Base-by-base conservation (phyloP, 2,113 vertebrate species). In the Morphnarchus princeps region DNA sequence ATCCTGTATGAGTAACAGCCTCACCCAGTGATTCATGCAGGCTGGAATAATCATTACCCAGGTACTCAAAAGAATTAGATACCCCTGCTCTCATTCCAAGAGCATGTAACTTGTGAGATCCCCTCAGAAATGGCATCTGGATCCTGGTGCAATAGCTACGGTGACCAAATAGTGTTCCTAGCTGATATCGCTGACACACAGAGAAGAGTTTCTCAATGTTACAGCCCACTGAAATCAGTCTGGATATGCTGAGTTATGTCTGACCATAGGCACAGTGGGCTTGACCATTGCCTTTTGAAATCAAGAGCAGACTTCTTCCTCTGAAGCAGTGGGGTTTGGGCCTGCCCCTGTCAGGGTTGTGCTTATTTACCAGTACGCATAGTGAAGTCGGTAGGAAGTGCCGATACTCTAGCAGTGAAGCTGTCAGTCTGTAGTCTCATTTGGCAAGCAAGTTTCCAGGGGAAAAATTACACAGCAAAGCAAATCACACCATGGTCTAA, bases 21-120 rank as follows among this genome's bases (percentile, higher is more conserved):
- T 79, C 77, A 8, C n/a, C 54, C 76, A 10, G 12, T 1, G 24
- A 4, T 34, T 47, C 67, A 3, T 1, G 0, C 14, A 5, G n/a
- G 57, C 89, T 89, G 90, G 34, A 72, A 50, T 31, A 47, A 61
- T 38, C 11, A 1, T 45, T 14, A 21, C 40, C 61, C 21, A 7
- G 66, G 8, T 9, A 32, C 25, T 13, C 15, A 0, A 5, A 57
- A 58, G 45, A 32, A 11, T n/a, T 14, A 16, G 83, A 12, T 3
- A 8, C 11, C 61, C 45, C 70, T 66, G 40, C 34, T 34, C 24
- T 40, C 78, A 18, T 16, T 10, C 17, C 2, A 0, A 32, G 21
- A 57, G 24, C 24, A 16, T 1, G 3, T 17, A 42, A 5, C 42
- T 11, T 29, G 49, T 14, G 66, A 67, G 10, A 21, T 52, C 32